Evolutionary conservation across 2,797 vertebrate species (phyloP).

Genomic region (Centroberyx gerrardi): DNA sequence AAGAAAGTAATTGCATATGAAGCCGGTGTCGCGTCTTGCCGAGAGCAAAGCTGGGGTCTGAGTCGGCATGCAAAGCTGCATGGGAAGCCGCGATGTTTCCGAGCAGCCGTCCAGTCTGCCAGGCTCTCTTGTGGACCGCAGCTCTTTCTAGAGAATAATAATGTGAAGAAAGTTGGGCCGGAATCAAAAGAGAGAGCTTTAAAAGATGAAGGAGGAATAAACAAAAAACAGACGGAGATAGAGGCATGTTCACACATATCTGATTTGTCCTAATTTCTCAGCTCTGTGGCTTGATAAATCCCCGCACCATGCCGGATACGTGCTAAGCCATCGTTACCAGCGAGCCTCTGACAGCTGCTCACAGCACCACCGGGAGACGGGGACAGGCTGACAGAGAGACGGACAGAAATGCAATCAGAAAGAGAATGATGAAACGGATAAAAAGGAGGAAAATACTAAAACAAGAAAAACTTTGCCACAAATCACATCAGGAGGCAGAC

Average conservation of each 20-base stretch:
- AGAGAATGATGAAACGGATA: constrained; percentile 20
- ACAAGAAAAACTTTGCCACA: constrained; percentile 9
- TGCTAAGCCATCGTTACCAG: constrained; percentile 61
- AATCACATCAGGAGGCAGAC: constrained; percentile 31
- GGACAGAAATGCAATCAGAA: constrained; percentile 44
- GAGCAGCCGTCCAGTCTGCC: constrained; percentile 56
- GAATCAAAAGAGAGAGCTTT: constrained; percentile 40
- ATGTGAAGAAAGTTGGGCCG: constrained; percentile 59
- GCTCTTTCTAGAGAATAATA: constrained; percentile 52
- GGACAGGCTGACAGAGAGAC: constrained; percentile 48
- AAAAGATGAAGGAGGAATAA: constrained; percentile 49
- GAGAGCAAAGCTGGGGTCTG: constrained; percentile 23
- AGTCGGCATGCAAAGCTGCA: constrained; percentile 37
- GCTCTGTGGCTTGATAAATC: constrained; percentile 75
- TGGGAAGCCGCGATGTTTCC: constrained; percentile 45
- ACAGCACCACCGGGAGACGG: constrained; percentile 44
- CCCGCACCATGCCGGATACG: constrained; percentile 50
- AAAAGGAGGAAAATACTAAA: constrained; percentile 24
- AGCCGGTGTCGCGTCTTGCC: constrained; percentile 40
- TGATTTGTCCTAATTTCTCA: constrained; percentile 72
- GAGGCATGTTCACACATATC: constrained; percentile 71
- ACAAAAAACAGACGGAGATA: constrained; percentile 35
- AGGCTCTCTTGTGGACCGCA: constrained; percentile 44
- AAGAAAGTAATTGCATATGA: constrained; percentile 63
- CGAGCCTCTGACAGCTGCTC: constrained; percentile 67